phyloP scores from a whole-genome alignment of 2,797 vertebrate species.

The Otus scops region DNA sequence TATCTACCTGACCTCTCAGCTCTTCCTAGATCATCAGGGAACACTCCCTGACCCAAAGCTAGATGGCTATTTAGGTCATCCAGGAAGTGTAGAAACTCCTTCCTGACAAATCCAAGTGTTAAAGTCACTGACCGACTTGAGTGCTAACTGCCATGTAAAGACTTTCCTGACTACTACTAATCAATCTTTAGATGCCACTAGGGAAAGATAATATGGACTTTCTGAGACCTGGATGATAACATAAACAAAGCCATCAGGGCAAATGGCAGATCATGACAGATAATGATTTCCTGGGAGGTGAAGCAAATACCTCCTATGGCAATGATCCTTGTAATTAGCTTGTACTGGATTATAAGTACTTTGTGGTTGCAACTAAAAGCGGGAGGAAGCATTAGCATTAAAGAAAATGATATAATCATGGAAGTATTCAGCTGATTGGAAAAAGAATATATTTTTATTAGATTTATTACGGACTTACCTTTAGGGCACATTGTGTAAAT shows the following conservation, averaged over 20 bases:
- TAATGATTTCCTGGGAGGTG: conserved; percentile 31
- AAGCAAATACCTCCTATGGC: not conserved
- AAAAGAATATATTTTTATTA: not conserved
- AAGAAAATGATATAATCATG: not conserved
- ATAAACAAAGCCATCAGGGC: conserved; percentile 15
- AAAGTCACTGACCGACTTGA: not conserved
- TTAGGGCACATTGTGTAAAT: not conserved
- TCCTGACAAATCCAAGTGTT: not conserved
- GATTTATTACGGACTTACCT: not conserved
- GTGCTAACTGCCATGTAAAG: not conserved
- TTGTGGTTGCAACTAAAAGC: not conserved
- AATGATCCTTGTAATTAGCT: not conserved
- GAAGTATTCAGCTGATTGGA: not conserved
- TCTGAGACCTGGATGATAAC: not conserved
- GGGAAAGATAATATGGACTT: not conserved
- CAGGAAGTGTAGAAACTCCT: not conserved
- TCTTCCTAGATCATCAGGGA: not conserved
- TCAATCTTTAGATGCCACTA: not conserved
- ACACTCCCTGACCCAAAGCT: not conserved
- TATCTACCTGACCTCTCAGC: not conserved
- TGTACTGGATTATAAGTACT: not conserved
- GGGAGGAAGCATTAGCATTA: not conserved
- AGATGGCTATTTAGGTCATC: not conserved
- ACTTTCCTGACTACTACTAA: not conserved
- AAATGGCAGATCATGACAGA: not conserved